Base-by-base conservation (phyloP, 1,140 invertebrate species). In the Campoletis sonorensis region DNA sequence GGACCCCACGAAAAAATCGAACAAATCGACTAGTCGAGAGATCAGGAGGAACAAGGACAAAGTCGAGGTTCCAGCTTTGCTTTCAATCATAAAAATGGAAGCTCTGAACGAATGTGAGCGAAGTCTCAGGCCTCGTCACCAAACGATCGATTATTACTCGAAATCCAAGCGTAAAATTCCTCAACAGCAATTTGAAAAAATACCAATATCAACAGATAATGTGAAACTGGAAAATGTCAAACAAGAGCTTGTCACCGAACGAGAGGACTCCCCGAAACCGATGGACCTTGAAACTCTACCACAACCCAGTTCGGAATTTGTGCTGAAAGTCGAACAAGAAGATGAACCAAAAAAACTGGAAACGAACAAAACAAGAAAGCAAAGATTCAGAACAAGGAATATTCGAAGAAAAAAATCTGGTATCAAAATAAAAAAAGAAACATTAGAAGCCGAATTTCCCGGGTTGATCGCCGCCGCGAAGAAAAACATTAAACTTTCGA, bases 51-150 rank as follows among this genome's bases (percentile, higher is more conserved):
- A 23, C 8, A 71, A 1, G 7, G 40, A 18, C 30, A 37, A 49
- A 27, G 27, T 45, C 21, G 1, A 80, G 40, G 15, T 4, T 15
- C 33, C 10, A 23, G 0, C 18, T 4, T 4, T 64, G 10, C 1
- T 64, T 23, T 15, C 64, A 80, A 73, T n/a, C n/a, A n/a, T 80
- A 4, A 72, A 61, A 30, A 4, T 21, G 13, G 54, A 82, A 78
- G 37, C 40, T 27, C 21, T 21, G 11, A 37, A 58, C 40, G 76
- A 80, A 84, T 33, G 16, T 78, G 15, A 16, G 61, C n/a, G 72
- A 72, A 64, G 75, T 10, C 79, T 90, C 10, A 84, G 89, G 51
- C 88, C 89, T 0, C 84, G 89, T 23, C 89, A 78, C 68, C 33
- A 73, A 16, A 18, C 79, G 49, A 16, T 88, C 0, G 68, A 84